Percentiles rank a stretch among this genome's conserved stretches.
phyloP scores from a whole-genome alignment of 2,113 vertebrate genomes.

The Burhinus oedicnemus region DNA sequence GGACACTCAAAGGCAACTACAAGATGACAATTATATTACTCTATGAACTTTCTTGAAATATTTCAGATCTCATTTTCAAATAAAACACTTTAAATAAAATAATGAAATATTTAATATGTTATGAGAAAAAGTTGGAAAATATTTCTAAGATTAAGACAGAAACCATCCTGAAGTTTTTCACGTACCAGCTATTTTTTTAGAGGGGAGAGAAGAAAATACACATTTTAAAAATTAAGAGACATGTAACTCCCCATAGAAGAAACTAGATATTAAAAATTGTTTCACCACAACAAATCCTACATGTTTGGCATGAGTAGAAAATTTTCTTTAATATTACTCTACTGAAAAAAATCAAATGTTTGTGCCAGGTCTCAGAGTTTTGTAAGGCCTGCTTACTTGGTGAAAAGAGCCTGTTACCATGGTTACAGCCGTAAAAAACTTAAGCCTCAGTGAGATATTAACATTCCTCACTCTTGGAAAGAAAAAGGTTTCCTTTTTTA shows the following conservation, averaged over 20 bases:
- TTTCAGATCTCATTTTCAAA: neutral
- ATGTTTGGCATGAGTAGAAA: conserved; percentile 60
- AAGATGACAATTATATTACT: neutral
- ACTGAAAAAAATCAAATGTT: conserved; percentile 72
- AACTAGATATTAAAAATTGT: conserved; percentile 28
- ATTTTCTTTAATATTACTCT: conserved; percentile 68
- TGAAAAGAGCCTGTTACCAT: conserved; percentile 82
- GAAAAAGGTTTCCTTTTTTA: conserved; percentile 67
- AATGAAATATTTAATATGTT: neutral
- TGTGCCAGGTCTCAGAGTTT: conserved; percentile 69
- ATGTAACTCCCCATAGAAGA: neutral
- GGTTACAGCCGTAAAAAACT: conserved; percentile 84
- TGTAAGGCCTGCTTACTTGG: conserved; percentile 79
- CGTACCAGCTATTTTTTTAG: neutral
- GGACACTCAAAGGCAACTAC: neutral
- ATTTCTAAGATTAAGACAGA: neutral
- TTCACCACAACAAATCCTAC: conserved; percentile 51
- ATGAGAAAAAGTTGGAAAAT: neutral
- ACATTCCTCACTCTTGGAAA: conserved; percentile 84
- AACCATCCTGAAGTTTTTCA: neutral
- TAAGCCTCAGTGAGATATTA: conserved; percentile 87
- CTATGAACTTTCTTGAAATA: neutral
- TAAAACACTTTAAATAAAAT: neutral
- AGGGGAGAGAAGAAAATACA: neutral
- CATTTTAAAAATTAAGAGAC: neutral